Evolutionary conservation across 2,113 vertebrate genomes (phyloP).

Genomic region (Bostrychus sinensis): DNA sequence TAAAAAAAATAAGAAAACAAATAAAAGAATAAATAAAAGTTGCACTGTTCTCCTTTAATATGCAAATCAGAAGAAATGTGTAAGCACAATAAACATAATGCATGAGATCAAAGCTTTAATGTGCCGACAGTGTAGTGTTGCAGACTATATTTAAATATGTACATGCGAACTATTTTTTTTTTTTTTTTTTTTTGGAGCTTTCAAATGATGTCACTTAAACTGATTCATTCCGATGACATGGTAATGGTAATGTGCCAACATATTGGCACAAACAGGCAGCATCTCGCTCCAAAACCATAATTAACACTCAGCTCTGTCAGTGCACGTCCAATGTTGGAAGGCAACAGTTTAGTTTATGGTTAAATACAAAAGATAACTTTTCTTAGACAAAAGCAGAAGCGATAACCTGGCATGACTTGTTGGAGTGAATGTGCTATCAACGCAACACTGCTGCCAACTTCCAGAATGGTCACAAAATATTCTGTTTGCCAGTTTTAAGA

Average conservation of each 20-base stretch:
- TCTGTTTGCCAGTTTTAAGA: no score
- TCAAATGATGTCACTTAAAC: conserved; percentile 10
- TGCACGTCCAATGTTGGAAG: not conserved
- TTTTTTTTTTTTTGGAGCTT: conserved; percentile 2
- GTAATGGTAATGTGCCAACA: conserved; percentile 35
- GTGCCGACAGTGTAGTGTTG: no score
- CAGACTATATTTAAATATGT: not conserved
- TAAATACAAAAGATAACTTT: not conserved
- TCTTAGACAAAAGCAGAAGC: not conserved
- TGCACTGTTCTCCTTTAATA: no score
- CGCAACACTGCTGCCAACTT: no score
- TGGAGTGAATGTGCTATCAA: no score
- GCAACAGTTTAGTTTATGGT: not conserved
- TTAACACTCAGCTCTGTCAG: conserved; percentile 24
- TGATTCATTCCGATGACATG: conserved; percentile 29
- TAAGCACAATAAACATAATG: no score
- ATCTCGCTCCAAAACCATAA: conserved; percentile 37
- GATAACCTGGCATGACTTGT: no score
- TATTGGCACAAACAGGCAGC: conserved; percentile 28
- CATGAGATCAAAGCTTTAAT: no score
- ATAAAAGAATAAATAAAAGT: no score
- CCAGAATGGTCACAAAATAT: no score
- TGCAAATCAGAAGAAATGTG: no score
- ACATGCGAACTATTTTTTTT: not conserved
- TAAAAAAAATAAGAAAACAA: no score